phyloP scores from a whole-genome alignment of 2,113 vertebrate species.

The Podarcis muralis region DNA sequence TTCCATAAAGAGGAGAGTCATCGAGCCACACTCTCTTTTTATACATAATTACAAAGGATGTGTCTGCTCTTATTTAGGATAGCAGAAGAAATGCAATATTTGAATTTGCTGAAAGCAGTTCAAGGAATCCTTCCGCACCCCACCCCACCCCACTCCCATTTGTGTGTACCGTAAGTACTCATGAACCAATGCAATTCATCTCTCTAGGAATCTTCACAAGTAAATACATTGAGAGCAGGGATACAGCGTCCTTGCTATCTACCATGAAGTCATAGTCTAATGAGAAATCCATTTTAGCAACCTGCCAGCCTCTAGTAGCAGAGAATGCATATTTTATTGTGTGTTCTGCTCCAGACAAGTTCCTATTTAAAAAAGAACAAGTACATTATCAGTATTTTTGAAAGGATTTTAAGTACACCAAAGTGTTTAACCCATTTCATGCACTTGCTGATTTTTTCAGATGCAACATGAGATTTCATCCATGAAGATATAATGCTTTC shows the following conservation, averaged over 20 bases:
- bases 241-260: constrained; percentile 25
- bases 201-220: constrained; percentile 28
- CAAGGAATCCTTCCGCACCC: neutral
- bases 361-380: neutral
- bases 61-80: constrained; percentile 55
- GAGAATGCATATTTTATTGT: constrained; percentile 1
- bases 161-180: constrained; percentile 45
- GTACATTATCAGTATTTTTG: constrained; percentile 23
- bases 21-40: constrained; percentile 46
- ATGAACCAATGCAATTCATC: constrained; percentile 56
- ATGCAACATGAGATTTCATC: constrained; percentile 6
- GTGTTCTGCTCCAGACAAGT: constrained; percentile 4
- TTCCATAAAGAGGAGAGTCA: constrained; percentile 43
- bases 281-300: constrained; percentile 27
- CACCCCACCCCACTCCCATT: neutral
- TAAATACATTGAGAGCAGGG: constrained; percentile 17
- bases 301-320: neutral
- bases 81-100: constrained; percentile 37
- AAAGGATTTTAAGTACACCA: neutral
- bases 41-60: constrained; percentile 67
- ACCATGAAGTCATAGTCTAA: neutral
- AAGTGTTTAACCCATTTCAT: constrained; percentile 11
- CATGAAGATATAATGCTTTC: neutral
- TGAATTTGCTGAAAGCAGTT: constrained; percentile 24
- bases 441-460: neutral